phyloP scores from a whole-genome alignment of 2,113 vertebrate genomes.

The Etia nguti region DNA sequence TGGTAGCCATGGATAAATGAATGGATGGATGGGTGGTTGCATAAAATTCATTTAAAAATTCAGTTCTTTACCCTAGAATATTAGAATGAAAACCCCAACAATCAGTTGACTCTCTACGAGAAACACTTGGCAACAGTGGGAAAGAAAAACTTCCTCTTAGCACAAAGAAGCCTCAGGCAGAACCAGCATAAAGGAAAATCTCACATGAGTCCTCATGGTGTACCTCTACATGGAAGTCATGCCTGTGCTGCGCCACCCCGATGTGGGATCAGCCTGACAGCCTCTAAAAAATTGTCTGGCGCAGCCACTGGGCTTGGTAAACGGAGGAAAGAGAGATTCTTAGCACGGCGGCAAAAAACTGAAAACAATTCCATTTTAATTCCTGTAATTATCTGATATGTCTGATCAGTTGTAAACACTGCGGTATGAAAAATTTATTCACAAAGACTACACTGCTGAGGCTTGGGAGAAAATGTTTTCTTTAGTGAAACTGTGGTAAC shows the following conservation, averaged over 20 bases:
- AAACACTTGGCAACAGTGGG: background rate
- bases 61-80: background rate
- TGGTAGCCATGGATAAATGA: too few relatives aligned
- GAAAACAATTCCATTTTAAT: background rate
- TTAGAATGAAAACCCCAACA: background rate
- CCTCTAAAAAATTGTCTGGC: background rate
- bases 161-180: background rate
- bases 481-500: background rate
- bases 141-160: background rate
- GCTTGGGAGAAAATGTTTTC: background rate
- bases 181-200: background rate
- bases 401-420: background rate
- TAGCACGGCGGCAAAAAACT: background rate
- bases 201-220: background rate
- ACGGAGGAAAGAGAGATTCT: background rate
- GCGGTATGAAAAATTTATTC: accelerated
- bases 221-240: background rate
- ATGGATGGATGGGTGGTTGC: background rate
- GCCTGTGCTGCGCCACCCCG: background rate
- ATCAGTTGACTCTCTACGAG: background rate
- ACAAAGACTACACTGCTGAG: background rate
- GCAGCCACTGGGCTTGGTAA: background rate
- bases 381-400: background rate
- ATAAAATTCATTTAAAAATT: background rate
- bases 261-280: background rate